Evolutionary conservation across 2,113 vertebrate genomes (phyloP).

Genomic region (Microtus montanus): DNA sequence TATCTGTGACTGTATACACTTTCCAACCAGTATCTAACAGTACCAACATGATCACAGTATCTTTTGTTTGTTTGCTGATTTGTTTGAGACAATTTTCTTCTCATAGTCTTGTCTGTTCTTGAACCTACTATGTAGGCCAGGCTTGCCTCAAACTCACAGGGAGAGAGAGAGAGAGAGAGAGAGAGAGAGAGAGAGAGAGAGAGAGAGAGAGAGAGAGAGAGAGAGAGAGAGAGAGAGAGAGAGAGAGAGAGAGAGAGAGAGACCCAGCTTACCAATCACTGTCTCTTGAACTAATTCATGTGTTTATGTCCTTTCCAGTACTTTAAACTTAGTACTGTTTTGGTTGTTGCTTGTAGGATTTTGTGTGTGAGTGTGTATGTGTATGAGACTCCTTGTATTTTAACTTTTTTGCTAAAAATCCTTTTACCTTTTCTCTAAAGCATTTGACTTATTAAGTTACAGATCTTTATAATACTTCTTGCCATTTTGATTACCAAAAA

Average conservation of each 20-base stretch:
- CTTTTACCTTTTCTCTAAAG: neutral
- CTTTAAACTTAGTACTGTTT: neutral
- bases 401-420: neutral
- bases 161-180: neutral
- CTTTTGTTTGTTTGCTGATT: neutral
- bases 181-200: too few species aligned
- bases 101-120: neutral
- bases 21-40: neutral
- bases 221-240: too few species aligned
- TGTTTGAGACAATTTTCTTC: neutral
- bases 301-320: neutral
- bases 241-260: too few species aligned
- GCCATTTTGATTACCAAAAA: neutral
- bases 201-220: too few species aligned
- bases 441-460: neutral
- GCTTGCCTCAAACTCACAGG: neutral
- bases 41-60: neutral
- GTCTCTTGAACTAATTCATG: neutral
- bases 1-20: neutral
- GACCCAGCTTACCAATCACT: neutral
- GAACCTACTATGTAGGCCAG: neutral
- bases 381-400: neutral
- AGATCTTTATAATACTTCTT: neutral
- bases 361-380: neutral
- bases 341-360: neutral